These are phyloP conservation scores for Sylvilagus floridanus DNA, from an alignment of 2,797 vertebrate species.

Conservation along the genomic window DNA sequence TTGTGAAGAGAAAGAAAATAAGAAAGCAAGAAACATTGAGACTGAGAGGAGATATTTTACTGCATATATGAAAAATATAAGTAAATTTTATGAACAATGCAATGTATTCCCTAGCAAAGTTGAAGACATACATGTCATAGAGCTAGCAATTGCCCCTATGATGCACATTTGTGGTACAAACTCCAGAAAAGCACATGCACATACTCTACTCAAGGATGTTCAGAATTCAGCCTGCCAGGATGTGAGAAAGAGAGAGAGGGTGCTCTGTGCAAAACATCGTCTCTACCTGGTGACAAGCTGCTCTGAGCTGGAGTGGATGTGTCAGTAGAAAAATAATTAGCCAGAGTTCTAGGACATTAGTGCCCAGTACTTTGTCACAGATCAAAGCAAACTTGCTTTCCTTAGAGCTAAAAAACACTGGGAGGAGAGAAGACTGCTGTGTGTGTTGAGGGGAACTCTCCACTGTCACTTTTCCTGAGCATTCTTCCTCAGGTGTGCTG, in stretches of 20 bases:
- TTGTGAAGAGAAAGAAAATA: not conserved
- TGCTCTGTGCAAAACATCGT: not conserved
- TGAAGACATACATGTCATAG: not conserved
- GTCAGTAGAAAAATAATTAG: constrained; percentile 26
- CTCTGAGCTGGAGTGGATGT: not conserved
- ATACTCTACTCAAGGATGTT: not conserved
- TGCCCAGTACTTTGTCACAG: not conserved
- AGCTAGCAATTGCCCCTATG: not conserved
- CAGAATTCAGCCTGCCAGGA: not conserved
- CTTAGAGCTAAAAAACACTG: not conserved
- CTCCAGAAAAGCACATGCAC: not conserved
- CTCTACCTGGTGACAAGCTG: not conserved
- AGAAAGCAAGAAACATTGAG: constrained; percentile 9
- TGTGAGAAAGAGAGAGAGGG: not conserved
- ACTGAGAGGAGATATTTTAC: not conserved
- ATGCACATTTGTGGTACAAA: not conserved
- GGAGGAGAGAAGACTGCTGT: not conserved
- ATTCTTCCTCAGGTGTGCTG: not conserved
- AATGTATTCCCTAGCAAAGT: not conserved
- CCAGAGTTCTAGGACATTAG: not conserved
- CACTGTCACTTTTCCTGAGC: too few relatives aligned
- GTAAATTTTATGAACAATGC: not conserved
- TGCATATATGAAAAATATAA: not conserved
- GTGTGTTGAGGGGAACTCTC: not conserved
- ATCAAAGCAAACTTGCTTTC: constrained; percentile 26